Percentiles rank a stretch among this genome's conserved stretches.
These are phyloP conservation scores for Leptinotarsa peninsularis DNA, from an alignment of 2,888 invertebrate genomes.

Conservation along the genomic window DNA sequence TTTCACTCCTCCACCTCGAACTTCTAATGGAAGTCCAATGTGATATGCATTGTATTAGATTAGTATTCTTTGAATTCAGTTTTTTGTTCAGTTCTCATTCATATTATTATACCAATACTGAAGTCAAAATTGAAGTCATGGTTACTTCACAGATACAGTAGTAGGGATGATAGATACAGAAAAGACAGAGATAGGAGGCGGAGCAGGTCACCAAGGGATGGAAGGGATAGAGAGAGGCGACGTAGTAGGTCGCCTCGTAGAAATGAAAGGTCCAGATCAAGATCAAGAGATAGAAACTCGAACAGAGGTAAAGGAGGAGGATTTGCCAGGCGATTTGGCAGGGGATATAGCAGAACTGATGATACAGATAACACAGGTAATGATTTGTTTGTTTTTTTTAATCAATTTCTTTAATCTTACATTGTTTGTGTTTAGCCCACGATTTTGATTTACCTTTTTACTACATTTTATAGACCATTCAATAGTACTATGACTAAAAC, in stretches of 20 bases:
- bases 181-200: conserved; percentile 57
- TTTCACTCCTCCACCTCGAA: too few species aligned
- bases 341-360: conserved; percentile 56
- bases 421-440: background rate
- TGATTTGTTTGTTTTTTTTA: background rate
- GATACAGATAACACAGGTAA: conserved; percentile 68
- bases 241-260: conserved; percentile 58
- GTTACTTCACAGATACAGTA: conserved; percentile 35
- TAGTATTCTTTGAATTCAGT: background rate
- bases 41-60: too few species aligned
- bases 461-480: too few species aligned
- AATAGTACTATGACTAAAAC: too few species aligned
- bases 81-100: background rate
- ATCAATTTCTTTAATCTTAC: background rate
- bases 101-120: background rate
- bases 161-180: conserved; percentile 50
- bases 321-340: conserved; percentile 65
- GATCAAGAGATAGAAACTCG: conserved; percentile 54
- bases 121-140: background rate
- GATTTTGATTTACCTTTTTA: background rate
- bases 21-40: too few species aligned
- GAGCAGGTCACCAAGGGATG: conserved; percentile 53
- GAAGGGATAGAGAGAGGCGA: conserved; percentile 56
- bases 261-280: conserved; percentile 51
- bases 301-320: conserved; percentile 55